Percentiles rank a stretch among this genome's conserved stretches.
Conservation (phyloP, 2,797 vertebrate genomes). For the Nothura maculosa region DNA sequence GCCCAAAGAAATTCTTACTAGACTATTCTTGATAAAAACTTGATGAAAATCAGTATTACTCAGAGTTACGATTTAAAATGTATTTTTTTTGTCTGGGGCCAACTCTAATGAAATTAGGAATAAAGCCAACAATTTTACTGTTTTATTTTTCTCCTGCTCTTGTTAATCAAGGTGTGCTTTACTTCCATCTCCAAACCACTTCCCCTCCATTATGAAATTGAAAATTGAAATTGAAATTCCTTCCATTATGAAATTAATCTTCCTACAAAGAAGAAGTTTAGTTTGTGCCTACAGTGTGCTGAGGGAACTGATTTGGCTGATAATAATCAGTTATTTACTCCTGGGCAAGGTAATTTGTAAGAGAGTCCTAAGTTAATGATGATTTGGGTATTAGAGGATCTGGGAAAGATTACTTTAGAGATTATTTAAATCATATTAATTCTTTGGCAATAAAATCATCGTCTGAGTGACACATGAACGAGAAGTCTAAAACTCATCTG, state of each 20-base stretch:
- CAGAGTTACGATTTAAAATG: background rate
- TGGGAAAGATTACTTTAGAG: background rate
- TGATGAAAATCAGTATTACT: background rate
- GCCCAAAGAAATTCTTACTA: background rate
- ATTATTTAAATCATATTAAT: background rate
- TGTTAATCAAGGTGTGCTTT: background rate
- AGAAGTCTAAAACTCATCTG: background rate
- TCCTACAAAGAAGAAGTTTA: background rate
- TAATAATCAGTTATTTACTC: slow-evolving; percentile 22
- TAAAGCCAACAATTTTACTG: background rate
- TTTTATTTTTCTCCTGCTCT: background rate
- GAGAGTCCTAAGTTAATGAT: background rate
- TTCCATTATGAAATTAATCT: too few relatives aligned
- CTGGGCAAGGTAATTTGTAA: background rate
- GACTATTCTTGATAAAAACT: background rate
- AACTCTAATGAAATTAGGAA: background rate
- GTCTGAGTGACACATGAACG: background rate
- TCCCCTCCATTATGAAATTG: background rate
- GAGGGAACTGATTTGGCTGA: background rate
- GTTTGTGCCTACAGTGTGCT: background rate
- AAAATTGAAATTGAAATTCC: too few relatives aligned
- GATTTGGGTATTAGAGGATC: background rate
- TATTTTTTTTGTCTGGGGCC: background rate
- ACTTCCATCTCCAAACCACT: background rate
- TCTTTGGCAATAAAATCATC: slow-evolving; percentile 33